These are phyloP conservation scores for Lucinisca nassula DNA, from an alignment of 2,888 invertebrate species.

Conservation along the genomic window DNA sequence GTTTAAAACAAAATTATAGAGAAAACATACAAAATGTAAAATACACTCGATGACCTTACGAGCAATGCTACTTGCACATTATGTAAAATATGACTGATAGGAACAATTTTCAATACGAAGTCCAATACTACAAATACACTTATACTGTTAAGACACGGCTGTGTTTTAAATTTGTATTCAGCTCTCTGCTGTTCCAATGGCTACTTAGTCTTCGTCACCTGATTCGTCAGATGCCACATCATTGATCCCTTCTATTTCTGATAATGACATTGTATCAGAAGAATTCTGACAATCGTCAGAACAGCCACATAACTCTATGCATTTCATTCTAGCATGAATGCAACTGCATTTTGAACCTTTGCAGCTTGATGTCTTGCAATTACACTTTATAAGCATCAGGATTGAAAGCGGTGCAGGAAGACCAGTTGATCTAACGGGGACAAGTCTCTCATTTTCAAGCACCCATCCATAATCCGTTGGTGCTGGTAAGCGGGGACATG, in stretches of 20 bases:
- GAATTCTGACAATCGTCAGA: not conserved
- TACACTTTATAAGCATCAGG: not conserved
- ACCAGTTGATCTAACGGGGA: not conserved
- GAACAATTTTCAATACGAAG: too few species aligned
- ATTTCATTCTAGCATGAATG: slow-evolving; percentile 1
- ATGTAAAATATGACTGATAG: not conserved
- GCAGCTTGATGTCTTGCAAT: not conserved
- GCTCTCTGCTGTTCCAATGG: not conserved
- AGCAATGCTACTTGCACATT: not conserved
- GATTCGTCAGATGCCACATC: not conserved
- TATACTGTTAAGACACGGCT: not conserved
- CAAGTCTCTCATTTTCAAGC: not conserved
- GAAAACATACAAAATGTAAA: too few species aligned
- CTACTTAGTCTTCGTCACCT: not conserved
- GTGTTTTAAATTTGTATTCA: not conserved
- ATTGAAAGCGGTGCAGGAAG: not conserved
- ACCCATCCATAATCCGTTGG: not conserved
- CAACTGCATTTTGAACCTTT: not conserved
- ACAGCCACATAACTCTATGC: not conserved
- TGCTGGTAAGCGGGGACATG: not conserved
- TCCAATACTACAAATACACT: not conserved
- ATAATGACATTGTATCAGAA: too few species aligned
- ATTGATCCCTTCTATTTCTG: not conserved
- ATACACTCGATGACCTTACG: not conserved
- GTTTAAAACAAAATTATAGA: too few species aligned